phyloP scores from a whole-genome alignment of 2,113 vertebrate genomes.

The Ibidorhyncha struthersii region DNA sequence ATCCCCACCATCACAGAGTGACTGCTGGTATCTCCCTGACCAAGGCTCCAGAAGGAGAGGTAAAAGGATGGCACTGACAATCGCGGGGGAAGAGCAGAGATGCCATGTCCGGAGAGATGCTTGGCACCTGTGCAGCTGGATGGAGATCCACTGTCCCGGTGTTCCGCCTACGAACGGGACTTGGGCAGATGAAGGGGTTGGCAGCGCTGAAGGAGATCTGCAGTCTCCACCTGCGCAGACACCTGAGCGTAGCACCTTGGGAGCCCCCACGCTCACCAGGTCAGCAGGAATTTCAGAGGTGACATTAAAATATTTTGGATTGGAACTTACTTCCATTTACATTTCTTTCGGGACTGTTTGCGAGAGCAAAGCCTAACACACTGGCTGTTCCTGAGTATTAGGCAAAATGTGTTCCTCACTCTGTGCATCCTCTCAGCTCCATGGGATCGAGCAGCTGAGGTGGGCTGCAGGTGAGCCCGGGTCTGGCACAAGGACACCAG shows the following conservation, averaged over 20 bases:
- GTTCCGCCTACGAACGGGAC: not conserved
- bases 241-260: not conserved
- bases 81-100: not conserved
- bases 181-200: not conserved
- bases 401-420: not conserved
- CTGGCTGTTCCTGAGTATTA: not conserved
- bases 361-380: not conserved
- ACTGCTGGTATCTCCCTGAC: not conserved
- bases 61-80: not conserved
- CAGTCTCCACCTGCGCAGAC: not conserved
- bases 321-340: not conserved
- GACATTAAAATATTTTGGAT: not conserved
- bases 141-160: no score
- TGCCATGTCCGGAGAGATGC: rapidly evolving
- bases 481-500: not conserved
- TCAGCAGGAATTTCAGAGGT: not conserved
- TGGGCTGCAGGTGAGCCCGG: not conserved
- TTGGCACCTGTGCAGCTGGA: rapidly evolving
- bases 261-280: not conserved
- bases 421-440: not conserved
- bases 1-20: rapidly evolving
- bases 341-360: not conserved
- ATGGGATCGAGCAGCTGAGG: rapidly evolving
- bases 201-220: not conserved
- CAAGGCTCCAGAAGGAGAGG: not conserved